Conservation (phyloP, 2,797 vertebrate species). For the Buceros bicornis region DNA sequence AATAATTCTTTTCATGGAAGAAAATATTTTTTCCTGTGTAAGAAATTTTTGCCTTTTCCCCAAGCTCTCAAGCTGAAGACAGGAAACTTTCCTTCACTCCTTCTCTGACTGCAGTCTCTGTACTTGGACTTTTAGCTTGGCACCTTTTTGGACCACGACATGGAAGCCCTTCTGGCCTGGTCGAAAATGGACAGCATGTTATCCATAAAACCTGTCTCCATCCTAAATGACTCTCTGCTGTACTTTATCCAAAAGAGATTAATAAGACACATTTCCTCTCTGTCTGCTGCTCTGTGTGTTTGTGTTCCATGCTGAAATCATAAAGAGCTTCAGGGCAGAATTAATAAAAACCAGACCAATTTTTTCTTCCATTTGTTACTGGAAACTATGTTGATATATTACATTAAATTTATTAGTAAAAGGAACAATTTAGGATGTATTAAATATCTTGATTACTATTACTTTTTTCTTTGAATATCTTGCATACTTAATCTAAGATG, state of each 20-base stretch:
- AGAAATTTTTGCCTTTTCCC: background rate
- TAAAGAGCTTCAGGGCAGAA: conserved; percentile 12
- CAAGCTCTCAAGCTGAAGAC: background rate
- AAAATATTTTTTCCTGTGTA: background rate
- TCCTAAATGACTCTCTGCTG: background rate
- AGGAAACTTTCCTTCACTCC: background rate
- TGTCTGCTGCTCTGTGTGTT: conserved; percentile 20
- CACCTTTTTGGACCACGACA: background rate
- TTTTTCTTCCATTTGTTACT: conserved; percentile 27
- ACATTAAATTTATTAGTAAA: conserved; percentile 13
- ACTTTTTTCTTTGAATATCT: background rate
- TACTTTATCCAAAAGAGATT: background rate
- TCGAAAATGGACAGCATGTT: background rate
- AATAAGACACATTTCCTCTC: conserved; percentile 31
- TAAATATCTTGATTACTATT: background rate
- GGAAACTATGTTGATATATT: background rate
- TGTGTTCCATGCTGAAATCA: conserved; percentile 39
- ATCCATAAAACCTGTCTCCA: conserved; percentile 6
- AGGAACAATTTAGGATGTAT: background rate
- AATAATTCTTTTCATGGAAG: background rate
- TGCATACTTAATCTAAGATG: background rate
- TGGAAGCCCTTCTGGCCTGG: background rate
- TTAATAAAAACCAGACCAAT: conserved; percentile 55
- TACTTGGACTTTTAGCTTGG: background rate
- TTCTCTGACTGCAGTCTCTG: background rate